Percentiles rank a stretch among this genome's conserved stretches.
Evolutionary conservation across 2,113 vertebrate genomes (phyloP).

Genomic region (Toxotes chatareus): DNA sequence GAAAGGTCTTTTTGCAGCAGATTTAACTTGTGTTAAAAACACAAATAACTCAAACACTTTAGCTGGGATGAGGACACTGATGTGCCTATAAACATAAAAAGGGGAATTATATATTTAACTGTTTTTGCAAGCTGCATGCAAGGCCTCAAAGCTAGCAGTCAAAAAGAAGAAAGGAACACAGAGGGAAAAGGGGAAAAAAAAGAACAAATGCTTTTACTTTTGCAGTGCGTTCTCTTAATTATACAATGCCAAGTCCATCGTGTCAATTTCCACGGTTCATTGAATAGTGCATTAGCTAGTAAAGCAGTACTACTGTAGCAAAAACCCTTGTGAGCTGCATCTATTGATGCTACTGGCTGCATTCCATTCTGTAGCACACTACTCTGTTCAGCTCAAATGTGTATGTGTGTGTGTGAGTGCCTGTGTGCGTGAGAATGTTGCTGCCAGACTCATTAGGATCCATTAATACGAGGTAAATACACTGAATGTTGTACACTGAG

Average conservation of each 20-base stretch:
- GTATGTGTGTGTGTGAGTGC: conserved; percentile 17
- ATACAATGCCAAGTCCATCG: conserved; percentile 13
- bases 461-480: conserved; percentile 58
- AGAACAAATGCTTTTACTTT: conserved; percentile 15
- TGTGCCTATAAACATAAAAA: neutral
- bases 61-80: neutral
- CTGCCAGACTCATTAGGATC: conserved; percentile 48
- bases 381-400: conserved; percentile 4
- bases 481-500: conserved; percentile 16
- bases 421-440: neutral
- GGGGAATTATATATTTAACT: no score
- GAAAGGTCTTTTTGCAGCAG: neutral
- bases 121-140: no score
- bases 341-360: conserved; percentile 48
- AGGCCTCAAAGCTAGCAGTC: no score
- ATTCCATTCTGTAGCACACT: conserved; percentile 27
- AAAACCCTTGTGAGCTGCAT: conserved; percentile 36
- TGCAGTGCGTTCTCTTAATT: conserved; percentile 12
- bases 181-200: neutral
- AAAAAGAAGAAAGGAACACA: neutral
- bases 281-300: conserved; percentile 24
- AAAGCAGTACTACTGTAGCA: conserved; percentile 18
- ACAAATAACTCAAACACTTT: neutral
- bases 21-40: neutral
- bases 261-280: conserved; percentile 33